These are phyloP conservation scores for Arrhopalites spinosus DNA, from an alignment of 2,888 invertebrate genomes.

Conservation along the genomic window DNA sequence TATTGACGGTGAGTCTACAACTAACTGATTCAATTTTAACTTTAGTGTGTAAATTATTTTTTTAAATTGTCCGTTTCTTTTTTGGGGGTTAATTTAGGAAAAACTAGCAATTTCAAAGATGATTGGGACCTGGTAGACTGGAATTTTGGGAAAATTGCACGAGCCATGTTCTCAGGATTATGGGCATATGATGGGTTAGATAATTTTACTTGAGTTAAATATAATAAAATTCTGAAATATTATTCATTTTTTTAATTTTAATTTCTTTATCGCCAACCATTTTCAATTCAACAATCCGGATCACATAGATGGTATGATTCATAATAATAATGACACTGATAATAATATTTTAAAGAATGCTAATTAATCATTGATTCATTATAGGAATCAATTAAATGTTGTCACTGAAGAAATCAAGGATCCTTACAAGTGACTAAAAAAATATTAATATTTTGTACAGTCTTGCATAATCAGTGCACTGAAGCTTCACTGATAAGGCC, in stretches of 20 bases:
- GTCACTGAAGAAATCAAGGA: conserved; percentile 66
- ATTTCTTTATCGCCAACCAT: not conserved
- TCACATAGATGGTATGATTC: no score
- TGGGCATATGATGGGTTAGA: conserved; percentile 92
- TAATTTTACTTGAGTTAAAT: not conserved
- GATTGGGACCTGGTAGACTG: conserved; percentile 73
- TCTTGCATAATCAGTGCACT: no score
- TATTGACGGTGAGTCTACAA: conserved; percentile 62
- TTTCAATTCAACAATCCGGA: no score
- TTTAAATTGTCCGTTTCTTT: not conserved
- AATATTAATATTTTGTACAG: no score
- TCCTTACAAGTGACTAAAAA: conserved; percentile 58
- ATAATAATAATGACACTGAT: not conserved
- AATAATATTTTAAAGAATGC: not conserved
- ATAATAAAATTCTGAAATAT: not conserved
- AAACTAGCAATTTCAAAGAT: conserved; percentile 66
- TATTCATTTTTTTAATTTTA: not conserved
- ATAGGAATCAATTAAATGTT: conserved; percentile 68
- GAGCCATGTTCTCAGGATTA: conserved; percentile 79
- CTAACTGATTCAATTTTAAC: not conserved
- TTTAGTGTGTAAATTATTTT: not conserved
- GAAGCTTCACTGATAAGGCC: no score
- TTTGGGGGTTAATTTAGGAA: conserved; percentile 61
- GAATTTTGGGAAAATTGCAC: conserved; percentile 70
- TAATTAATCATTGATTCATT: not conserved